Base-by-base conservation (phyloP, 2,888 invertebrate genomes). In the Dastarcus helophoroides region DNA sequence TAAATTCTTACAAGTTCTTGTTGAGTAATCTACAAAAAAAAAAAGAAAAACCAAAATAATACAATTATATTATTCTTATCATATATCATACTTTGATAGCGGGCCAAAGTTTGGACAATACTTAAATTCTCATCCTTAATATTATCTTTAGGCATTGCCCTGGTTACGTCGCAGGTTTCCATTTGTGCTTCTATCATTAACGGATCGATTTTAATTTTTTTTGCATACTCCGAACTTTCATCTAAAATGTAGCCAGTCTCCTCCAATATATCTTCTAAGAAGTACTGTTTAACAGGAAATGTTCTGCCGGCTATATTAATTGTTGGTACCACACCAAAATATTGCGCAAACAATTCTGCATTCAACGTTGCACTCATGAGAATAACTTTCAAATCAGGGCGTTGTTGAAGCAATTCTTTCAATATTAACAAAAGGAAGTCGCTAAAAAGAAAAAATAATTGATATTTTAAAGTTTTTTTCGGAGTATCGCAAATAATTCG, bases 351-450 rank as follows among this genome's bases (percentile, higher is more conserved):
- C 32, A 88, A 61, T 16, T 79, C 72, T 2, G 85, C 78, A 56
- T 93, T 91, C 46, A 94, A 58, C 0, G 91, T 89, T 2, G 94
- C 94, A 52, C 90, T 91, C 93, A 94, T 94, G 4, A 94, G 65
- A 48, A 94, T 75, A 1, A 94, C 66, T 46, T 80, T 85, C 29
- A 93, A 61, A 50, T 89, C 79, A 26, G 73, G 71, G 34, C 85
- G 73, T 31, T 74, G 67, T 37, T 67, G 67, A 30, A 89, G 61
- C 29, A 89, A 67, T 51, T 85, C 79, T 58, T 81, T 76, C 21
- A 94, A 58, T 10, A 89, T 79, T 35, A 90, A 71, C 21, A 94
- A 59, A 4, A 94, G 65, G 52, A 93, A 93, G 58, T 94, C 94
- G 43, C 89, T 75, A 49, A 29, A 56, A 57, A 26, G 22, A 32